Evolutionary conservation across 2,113 vertebrate genomes (phyloP), one percentile per base, ranked within the genome.

Genomic region (Datnioides undecimradiatus): DNA sequence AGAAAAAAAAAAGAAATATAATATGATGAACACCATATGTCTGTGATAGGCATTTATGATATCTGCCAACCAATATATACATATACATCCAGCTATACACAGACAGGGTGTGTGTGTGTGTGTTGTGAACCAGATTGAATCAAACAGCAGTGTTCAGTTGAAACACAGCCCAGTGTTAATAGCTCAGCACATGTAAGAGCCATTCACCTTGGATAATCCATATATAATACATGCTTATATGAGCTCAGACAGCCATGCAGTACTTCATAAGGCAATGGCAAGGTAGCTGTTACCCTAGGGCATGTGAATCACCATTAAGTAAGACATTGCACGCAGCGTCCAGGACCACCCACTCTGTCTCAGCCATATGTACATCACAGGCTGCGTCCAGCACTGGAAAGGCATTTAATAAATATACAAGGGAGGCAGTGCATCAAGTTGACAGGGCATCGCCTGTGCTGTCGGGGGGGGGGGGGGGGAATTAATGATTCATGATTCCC

Each of bases 401-500:
- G 43, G 34, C 25, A 36, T 79, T 72, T 83, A 79, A 91, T 90
- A 88, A 80, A 87, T 82, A 84, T 34, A 85, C 65, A 63, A 75
- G 70, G 62, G 43, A 75, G 82, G 84, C 65, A 70, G 87, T 90
- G 86, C 82, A 88, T 91, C 88, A 88, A 81, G 48, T 66, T 86
- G 88, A 91, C 82, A 81, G 84, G 84, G 62, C 73, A 81, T 70
- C 64, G 73, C 80, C 79, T 57, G 41, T 14, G 71, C 80, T 73
- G 85, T 81, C 83, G 62, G 46, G 71, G 72, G 6, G 45, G 63
- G 54, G 16, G 58, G 67, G 74, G 83, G 4, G 43, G 8, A 48
- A 89, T 46, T 52, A 79, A 92, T 75, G 84, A 93, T 91, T 91
- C 76, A 93, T 92, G 88, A 92, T 79, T 89, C 73, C 68, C 90